Evolutionary conservation across 2,888 invertebrate species (phyloP), one percentile per base, ranked within the genome.

Genomic region (Teleiodes luculella): DNA sequence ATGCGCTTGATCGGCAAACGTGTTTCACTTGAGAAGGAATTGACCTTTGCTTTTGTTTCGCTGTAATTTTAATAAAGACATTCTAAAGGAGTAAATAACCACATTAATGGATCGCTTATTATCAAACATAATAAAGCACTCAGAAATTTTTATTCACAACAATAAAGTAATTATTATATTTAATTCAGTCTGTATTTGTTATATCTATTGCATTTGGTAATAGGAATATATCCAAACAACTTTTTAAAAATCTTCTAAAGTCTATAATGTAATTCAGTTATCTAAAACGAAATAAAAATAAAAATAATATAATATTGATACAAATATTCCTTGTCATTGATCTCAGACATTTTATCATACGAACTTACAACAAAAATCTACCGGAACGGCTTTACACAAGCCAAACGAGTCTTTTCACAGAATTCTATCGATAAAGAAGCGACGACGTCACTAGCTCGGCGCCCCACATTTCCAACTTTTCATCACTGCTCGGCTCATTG

Each of bases 391-490:
- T 28, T 13, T 43, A 33, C 13, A 28, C 4, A 28, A 43, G 24
- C 28, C 39, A 41, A 41, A 3, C 39, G 11, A 20, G 20, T 20
- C 43, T 7, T 43, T 43, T 28, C 28, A 43, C 13, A 43, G 28
- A 43, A 35, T 48, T 48, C 35, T 41, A 55, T 49, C 55, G 51
- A 47, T 33, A 53, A 35, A 49, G 37, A 35, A 49, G 37, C 51
- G 48, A 31, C 7, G 33, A 43, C 54, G 41, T 28, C 49, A 36
- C 49, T 37, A 49, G 13, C 24, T 36, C 49, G 16, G 80, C 86
- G 88, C 80, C 87, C 89, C 84, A 87, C 84, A 86, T 88, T 86
- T 79, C 79, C 79, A 81, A 87, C 82, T 87, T 88, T 88, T 86
- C 88, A 87, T 85, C 86, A 80, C 76, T 80, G 82, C 83, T 85